Evolutionary conservation across 30 jellyfish, hydroid and myxozoan genomes (phyloP), one percentile per base, ranked within the genome.

Genomic region (Aurelia aurita): DNA sequence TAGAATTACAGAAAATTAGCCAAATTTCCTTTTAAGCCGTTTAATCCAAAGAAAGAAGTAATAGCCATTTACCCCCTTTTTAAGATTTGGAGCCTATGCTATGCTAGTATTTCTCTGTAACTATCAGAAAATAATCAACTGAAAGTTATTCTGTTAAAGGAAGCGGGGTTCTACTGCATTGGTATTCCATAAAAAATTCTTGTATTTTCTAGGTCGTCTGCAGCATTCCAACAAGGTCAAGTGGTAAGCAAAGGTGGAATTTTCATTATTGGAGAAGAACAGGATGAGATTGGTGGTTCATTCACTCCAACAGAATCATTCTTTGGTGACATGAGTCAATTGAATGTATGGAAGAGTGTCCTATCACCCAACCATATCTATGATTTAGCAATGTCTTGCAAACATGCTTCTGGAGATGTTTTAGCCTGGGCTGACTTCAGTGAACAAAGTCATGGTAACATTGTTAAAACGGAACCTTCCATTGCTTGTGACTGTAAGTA

Each of bases 391-490:
- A 80, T n/a, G 74, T 69, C 91, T 0, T 86, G 97, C 49, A 47
- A 65, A 35, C 96, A 77, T 58, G 90, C 88, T 11, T 57, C 75
- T 4, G 98, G 98, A n/a, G 92, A 93, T 78, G 97, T 88, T 18
- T 88, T 93, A 46, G 98, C 98, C 19, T 93, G 98, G 98, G 81
- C 93, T 14, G 98, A 93, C 53, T 93, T 93, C 80, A 62, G 95
- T 27, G 86, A 72, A 27, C 85, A 74, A 35, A 67, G 69, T 58
- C 82, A 58, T 80, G 98, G 97, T 18, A 71, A 82, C 32, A 74
- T 86, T 53, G 34, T 81, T 14, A 81, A 82, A 26, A 93, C 90
- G 19, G 44, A 71, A 58, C 97, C 98, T 8, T 93, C 98, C 10
- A 58, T 93, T 20, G 97, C 95, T 20, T 86, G 97, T 49, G 84